Evolutionary conservation across 2,113 vertebrate genomes (phyloP), one percentile per base, ranked within the genome.

Genomic region (Actinemys pallida): DNA sequence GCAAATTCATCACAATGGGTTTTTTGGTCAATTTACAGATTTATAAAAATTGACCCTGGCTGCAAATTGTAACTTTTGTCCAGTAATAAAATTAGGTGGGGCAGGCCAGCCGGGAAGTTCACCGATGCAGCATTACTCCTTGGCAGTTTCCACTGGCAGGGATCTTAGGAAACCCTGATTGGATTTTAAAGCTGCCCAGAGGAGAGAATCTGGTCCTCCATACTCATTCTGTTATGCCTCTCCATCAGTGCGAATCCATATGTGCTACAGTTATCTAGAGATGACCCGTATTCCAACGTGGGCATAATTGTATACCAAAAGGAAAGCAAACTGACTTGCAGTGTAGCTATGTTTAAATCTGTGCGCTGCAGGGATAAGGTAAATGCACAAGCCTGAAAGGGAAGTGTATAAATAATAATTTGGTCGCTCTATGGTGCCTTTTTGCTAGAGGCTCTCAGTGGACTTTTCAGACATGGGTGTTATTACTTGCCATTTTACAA

Each of bases 61-160:
- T 93, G 95, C 89, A 86, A 96, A 76, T 81, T 93, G 93, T 90
- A 91, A 94, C 92, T 25, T 82, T 54, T 75, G 81, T 56, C 90
- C 87, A 93, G 90, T 95, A 91, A 87, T 96, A 94, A 87, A 87
- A 35, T 42, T 65, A 93, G 91, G 93, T 93, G 91, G 79, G 89
- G 90, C 35, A 83, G 82, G 84, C 53, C 83, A 95, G 92, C 86
- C 93, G 95, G 89, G 84, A 96, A 95, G 95, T 95, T 45, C 27
- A 90, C 82, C 92, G 92, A 97, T 97, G 96, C 96, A 96, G 97
- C 95, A 96, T 90, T 87, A 95, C 65, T 76, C 78, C 91, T 94
- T 94, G 95, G 96, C 92, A 97, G 89, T 92, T 95, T 96, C 96
- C 92, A 95, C 92, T 96, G 94, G 93, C 96, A 95, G 89, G 87